phyloP scores from a whole-genome alignment of 2,113 vertebrate genomes.

The Pedetes capensis region DNA sequence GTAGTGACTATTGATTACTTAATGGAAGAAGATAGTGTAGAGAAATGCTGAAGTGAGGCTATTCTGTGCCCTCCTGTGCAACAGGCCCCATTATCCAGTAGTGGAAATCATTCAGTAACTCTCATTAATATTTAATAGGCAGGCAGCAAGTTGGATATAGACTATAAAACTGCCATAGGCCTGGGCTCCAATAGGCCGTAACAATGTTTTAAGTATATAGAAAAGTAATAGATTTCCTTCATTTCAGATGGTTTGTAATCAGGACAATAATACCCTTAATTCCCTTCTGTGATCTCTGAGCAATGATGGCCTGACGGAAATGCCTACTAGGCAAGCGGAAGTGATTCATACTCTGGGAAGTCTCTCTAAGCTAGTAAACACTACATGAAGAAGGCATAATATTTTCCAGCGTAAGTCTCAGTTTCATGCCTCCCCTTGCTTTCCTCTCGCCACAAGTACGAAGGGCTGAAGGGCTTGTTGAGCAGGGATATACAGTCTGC shows the following conservation, averaged over 20 bases:
- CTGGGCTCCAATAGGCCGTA: slow-evolving; percentile 56
- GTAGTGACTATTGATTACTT: slow-evolving; percentile 86
- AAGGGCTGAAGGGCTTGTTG: slow-evolving; percentile 69
- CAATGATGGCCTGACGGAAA: slow-evolving; percentile 65
- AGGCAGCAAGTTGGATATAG: slow-evolving; percentile 58
- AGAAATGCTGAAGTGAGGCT: slow-evolving; percentile 83
- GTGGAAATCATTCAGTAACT: slow-evolving; percentile 76
- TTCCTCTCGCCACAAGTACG: slow-evolving; percentile 1
- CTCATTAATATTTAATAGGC: slow-evolving; percentile 83
- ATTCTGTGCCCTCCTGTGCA: slow-evolving; percentile 78
- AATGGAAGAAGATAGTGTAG: slow-evolving; percentile 82
- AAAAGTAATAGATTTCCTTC: slow-evolving; percentile 71
- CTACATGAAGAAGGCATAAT: slow-evolving; percentile 47
- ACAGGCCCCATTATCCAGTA: slow-evolving; percentile 80
- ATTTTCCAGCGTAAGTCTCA: slow-evolving; percentile 58
- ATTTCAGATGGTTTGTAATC: slow-evolving; percentile 67
- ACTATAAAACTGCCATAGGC: slow-evolving; percentile 65
- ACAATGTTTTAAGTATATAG: slow-evolving; percentile 67
- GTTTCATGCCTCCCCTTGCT: slow-evolving; percentile 50
- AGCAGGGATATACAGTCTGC: slow-evolving; percentile 70
- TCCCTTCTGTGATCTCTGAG: slow-evolving; percentile 60
- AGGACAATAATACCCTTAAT: slow-evolving; percentile 51
- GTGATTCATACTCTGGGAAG: slow-evolving; percentile 66
- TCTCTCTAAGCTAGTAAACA: slow-evolving; percentile 64
- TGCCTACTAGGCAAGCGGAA: slow-evolving; percentile 59